Evolutionary conservation across 2,113 vertebrate species (phyloP).

Genomic region (Caracal caracal): DNA sequence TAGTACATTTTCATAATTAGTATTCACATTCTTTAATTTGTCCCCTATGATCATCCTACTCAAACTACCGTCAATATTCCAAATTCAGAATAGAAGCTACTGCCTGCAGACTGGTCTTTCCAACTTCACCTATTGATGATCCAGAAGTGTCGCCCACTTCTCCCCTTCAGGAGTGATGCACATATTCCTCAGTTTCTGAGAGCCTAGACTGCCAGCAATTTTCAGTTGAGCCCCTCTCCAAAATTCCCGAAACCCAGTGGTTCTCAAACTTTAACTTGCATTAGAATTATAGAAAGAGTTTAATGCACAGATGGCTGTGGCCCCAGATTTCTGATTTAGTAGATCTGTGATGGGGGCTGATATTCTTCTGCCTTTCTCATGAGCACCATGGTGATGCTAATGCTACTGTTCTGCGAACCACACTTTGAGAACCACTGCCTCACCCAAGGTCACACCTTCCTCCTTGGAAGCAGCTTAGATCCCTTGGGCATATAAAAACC

Average conservation of each 20-base stretch:
- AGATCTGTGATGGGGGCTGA: fast-evolving
- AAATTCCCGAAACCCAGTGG: background rate
- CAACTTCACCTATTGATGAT: background rate
- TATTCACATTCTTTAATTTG: background rate
- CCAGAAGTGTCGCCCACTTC: fast-evolving
- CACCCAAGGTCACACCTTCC: background rate
- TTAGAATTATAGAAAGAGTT: background rate
- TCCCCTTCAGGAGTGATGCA: background rate
- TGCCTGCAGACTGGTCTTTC: background rate
- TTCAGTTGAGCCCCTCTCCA: background rate
- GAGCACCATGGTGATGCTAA: background rate
- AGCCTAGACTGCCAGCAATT: background rate
- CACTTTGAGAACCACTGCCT: background rate
- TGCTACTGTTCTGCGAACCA: background rate
- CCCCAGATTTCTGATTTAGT: background rate
- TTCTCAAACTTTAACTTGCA: background rate
- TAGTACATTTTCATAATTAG: slow-evolving; percentile 38
- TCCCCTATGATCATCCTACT: background rate
- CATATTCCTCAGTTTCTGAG: background rate
- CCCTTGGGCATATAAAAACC: background rate
- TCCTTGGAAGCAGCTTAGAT: background rate
- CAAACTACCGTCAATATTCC: background rate
- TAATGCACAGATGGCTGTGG: background rate
- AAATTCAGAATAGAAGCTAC: background rate
- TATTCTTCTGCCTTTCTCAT: background rate